Conservation (phyloP, 2,888 invertebrate genomes). For the Cheiracanthium punctorium region DNA sequence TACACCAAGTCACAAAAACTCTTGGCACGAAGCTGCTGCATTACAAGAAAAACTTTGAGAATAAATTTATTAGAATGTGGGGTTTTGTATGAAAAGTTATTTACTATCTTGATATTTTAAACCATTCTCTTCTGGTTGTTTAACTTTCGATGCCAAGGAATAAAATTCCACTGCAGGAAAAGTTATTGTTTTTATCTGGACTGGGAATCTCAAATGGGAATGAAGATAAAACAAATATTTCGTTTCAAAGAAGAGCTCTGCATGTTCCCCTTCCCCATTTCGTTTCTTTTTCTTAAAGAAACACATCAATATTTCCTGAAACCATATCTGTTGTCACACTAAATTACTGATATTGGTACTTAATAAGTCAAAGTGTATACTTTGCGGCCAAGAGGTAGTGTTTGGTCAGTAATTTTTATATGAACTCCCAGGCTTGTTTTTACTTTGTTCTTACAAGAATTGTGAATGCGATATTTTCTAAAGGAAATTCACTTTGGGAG, state of each 20-base stretch:
- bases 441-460: no score
- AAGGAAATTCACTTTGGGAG: no score
- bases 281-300: no score
- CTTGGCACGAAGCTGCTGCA: not conserved
- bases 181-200: conserved; percentile 7
- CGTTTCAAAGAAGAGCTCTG: not conserved
- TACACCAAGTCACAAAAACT: not conserved
- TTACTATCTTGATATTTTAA: conserved; percentile 2
- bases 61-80: not conserved
- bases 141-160: not conserved
- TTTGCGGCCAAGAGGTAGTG: no score
- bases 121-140: not conserved
- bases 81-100: not conserved
- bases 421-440: no score
- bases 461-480: no score
- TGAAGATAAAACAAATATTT: not conserved
- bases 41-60: no score
- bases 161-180: not conserved
- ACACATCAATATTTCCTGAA: not conserved
- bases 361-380: not conserved
- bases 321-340: not conserved
- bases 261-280: no score
- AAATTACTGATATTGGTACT: not conserved
- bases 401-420: no score
- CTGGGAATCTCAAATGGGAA: not conserved